Base-by-base conservation (phyloP, 1,140 invertebrate species). In the Drosophila lacertosa region DNA sequence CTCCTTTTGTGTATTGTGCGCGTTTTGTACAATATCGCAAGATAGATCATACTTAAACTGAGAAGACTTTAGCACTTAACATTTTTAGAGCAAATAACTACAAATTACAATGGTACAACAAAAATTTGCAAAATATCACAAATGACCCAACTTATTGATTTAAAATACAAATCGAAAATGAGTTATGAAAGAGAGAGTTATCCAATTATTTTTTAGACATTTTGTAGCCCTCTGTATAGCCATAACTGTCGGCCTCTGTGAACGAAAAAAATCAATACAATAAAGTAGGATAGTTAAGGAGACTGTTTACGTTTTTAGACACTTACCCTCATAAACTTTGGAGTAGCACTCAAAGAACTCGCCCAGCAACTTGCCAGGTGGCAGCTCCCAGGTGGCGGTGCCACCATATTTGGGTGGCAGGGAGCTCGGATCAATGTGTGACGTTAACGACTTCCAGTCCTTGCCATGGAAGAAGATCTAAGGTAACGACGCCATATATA, bases 401-500 rank as follows among this genome's bases (percentile, higher is more conserved):
- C 97, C 97, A 0, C 95, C 96, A 44, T 95, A 95, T 68, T 93
- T 93, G 1, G 90, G 91, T 0, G 96, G 96, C 37, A 97, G 89
- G 32, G 92, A 92, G 40, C 94, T 94, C 1, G 93, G 91, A 29
- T 94, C 93, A 35, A 97, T 93, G 57, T 94, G 92, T 22, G 93
- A 90, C 47, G 93, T 93, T 11, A 98, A 91, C 0, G 94, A 92
- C 20, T 94, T 93, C 42, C 93, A 91, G 72, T 97, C 94, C 10
- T 93, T 94, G 3, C 96, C 96, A 89, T 97, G 96, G 89, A 97
- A 96, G 67, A 92, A 92, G 69, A 95, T 92, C 94, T 94, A 13
- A 44, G 10, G 60, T 7, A 66, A 92, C 80, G 22, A 10, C 24
- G 16, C 20, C 29, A 16, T 2, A 44, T 9, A 10, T 10, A 16